Evolutionary conservation across 1,140 invertebrate genomes (phyloP).

Genomic region (Ceratina australensis): DNA sequence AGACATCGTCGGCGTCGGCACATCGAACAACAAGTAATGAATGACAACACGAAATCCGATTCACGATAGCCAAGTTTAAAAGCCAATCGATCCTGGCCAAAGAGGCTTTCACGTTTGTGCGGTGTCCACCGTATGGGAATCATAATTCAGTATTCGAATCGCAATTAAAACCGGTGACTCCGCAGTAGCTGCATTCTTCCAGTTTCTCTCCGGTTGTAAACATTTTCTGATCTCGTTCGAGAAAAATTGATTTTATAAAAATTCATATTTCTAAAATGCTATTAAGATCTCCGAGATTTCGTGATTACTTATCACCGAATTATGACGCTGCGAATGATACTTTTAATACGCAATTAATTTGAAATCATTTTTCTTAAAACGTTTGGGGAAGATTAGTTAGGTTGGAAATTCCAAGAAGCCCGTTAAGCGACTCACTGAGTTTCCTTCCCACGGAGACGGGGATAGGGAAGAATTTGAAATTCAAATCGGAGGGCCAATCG

Average conservation of each 20-base stretch:
- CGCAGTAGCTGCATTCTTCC: neutral
- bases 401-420: neutral
- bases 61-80: conserved; percentile 4
- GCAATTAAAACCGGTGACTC: conserved; percentile 44
- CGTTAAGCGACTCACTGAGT: neutral
- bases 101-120: neutral
- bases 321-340: too few species aligned
- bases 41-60: conserved; percentile 17
- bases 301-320: too few species aligned
- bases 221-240: neutral
- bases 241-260: neutral
- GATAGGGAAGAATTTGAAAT: conserved; percentile 48
- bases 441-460: neutral
- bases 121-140: neutral
- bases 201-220: too few species aligned
- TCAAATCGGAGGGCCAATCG: conserved; percentile 50
- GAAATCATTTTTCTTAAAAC: neutral
- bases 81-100: neutral
- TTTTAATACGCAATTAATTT: neutral
- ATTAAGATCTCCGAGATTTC: too few species aligned
- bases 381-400: neutral
- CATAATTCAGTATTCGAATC: conserved; percentile 41
- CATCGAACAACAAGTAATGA: conserved; percentile 30
- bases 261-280: too few species aligned
- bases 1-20: neutral